phyloP scores from a whole-genome alignment of 2,888 invertebrate genomes.

The Chaetogeoica ovagalla region DNA sequence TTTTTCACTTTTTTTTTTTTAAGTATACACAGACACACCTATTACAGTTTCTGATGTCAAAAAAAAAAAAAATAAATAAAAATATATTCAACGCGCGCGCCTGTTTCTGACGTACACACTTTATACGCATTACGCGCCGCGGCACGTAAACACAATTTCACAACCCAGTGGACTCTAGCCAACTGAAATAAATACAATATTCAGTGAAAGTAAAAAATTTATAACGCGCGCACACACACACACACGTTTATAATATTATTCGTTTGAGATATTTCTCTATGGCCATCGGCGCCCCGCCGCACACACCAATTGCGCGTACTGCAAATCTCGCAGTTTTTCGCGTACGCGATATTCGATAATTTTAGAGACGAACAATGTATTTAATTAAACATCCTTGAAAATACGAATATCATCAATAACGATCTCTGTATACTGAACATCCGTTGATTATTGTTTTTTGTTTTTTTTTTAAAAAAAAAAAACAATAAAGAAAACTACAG shows the following conservation, averaged over 20 bases:
- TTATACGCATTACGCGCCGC: slow-evolving; percentile 9
- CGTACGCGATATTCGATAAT: not conserved
- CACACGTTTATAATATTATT: slow-evolving; percentile 34
- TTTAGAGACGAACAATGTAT: slow-evolving; percentile 34
- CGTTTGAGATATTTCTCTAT: slow-evolving; percentile 32
- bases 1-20: no score
- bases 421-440: slow-evolving; percentile 16
- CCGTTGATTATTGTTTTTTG: slow-evolving; percentile 18
- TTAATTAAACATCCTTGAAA: slow-evolving; percentile 8
- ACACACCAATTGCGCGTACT: not conserved
- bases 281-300: not conserved
- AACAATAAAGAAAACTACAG: slow-evolving; percentile 38
- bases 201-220: slow-evolving; percentile 51
- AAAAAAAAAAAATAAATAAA: slow-evolving; percentile 11
- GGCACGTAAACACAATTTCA: slow-evolving; percentile 46
- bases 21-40: not conserved
- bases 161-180: slow-evolving; percentile 49
- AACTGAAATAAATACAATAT: slow-evolving; percentile 46
- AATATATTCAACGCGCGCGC: no score
- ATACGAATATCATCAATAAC: slow-evolving; percentile 12
- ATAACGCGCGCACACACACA: slow-evolving; percentile 12
- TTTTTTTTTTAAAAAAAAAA: no score
- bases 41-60: not conserved
- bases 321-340: slow-evolving; percentile 13
- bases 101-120: slow-evolving; percentile 14